phyloP scores from a whole-genome alignment of 2,113 vertebrate species.

The Cebus imitator region DNA sequence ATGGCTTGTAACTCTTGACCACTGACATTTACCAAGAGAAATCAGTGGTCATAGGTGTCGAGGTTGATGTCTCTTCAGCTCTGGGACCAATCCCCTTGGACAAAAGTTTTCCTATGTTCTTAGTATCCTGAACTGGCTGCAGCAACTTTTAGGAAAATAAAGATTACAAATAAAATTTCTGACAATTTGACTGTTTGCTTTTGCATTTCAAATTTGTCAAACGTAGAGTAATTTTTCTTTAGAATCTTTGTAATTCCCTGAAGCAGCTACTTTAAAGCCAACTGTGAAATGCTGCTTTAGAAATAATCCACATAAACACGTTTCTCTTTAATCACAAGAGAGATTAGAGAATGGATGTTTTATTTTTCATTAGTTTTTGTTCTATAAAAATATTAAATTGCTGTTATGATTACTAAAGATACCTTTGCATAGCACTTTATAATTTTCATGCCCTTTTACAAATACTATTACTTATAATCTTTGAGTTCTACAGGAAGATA shows the following conservation, averaged over 20 bases:
- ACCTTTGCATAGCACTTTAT: background rate
- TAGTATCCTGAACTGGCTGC: background rate
- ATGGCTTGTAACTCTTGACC: background rate
- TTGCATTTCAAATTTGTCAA: conserved; percentile 8
- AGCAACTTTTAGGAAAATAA: background rate
- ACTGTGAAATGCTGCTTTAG: background rate
- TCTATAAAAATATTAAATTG: background rate
- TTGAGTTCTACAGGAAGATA: background rate
- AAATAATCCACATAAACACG: background rate
- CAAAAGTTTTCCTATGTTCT: background rate
- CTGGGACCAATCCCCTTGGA: background rate
- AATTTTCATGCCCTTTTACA: conserved; percentile 11
- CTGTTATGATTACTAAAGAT: background rate
- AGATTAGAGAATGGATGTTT: background rate
- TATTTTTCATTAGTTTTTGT: conserved; percentile 27
- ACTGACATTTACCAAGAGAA: background rate
- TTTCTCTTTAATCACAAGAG: conserved; percentile 6
- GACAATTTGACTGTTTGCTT: conserved; percentile 17
- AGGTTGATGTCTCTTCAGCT: background rate
- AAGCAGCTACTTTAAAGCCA: background rate
- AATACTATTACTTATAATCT: background rate
- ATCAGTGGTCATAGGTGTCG: background rate
- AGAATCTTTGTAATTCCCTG: background rate
- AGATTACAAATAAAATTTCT: background rate
- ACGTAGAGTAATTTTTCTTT: background rate